phyloP scores from a whole-genome alignment of 2,888 invertebrate species.

The Didymodactylos carnosus region DNA sequence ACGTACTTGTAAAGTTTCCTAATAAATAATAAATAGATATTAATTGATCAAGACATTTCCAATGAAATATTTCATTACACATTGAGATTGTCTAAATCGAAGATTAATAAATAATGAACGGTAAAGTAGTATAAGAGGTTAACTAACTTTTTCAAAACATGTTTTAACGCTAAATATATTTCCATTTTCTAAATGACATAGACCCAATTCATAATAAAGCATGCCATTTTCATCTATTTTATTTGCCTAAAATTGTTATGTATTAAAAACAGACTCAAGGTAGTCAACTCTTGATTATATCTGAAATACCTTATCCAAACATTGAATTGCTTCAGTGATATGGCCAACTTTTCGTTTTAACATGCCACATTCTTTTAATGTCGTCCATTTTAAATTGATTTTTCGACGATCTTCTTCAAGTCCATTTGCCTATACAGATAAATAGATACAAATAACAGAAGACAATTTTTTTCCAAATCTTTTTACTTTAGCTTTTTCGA shows the following conservation, averaged over 20 bases:
- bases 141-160: background rate
- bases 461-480: too few species aligned
- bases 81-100: background rate
- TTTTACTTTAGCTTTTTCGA: background rate
- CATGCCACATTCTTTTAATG: background rate
- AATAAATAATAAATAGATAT: background rate
- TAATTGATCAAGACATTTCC: background rate
- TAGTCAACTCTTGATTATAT: too few species aligned
- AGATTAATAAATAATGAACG: background rate
- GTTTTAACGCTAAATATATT: background rate
- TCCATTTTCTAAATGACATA: background rate
- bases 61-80: background rate
- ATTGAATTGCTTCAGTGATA: background rate
- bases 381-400: background rate
- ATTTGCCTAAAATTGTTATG: background rate
- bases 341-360: background rate
- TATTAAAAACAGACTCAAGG: too few species aligned
- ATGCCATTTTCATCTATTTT: background rate
- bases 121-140: background rate
- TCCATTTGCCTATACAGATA: too few species aligned
- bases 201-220: background rate
- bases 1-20: background rate
- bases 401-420: background rate
- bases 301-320: background rate
- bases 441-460: too few species aligned